phyloP scores from a whole-genome alignment of 1,140 invertebrate species.

The Apis dorsata region DNA sequence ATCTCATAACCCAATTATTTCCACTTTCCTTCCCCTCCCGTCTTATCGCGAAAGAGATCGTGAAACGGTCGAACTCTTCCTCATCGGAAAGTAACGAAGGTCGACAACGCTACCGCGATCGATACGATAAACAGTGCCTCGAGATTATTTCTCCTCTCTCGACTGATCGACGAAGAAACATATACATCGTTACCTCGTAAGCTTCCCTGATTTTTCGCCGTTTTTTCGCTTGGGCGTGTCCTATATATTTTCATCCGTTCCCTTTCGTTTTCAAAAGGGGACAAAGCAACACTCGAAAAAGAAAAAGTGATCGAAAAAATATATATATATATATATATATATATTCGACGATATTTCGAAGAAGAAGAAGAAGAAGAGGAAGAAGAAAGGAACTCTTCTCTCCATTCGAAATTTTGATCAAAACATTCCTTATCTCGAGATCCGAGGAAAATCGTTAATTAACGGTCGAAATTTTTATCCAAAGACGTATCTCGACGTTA shows the following conservation, averaged over 20 bases:
- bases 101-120: slow-evolving; percentile 6
- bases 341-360: background rate
- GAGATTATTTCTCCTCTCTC: slow-evolving; percentile 34
- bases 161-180: slow-evolving; percentile 39
- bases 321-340: background rate
- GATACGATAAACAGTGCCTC: slow-evolving; percentile 46
- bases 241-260: background rate
- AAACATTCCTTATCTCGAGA: background rate
- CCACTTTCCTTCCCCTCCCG: background rate
- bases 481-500: background rate
- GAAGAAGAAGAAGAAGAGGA: background rate
- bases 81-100: background rate
- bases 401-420: background rate
- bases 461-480: no score
- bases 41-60: background rate
- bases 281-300: background rate
- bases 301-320: background rate
- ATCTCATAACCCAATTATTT: background rate
- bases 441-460: background rate
- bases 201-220: slow-evolving; percentile 11
- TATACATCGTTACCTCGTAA: slow-evolving; percentile 23
- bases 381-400: background rate
- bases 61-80: background rate
- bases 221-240: slow-evolving; percentile 12
- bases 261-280: slow-evolving; percentile 8